Evolutionary conservation across 2,113 vertebrate genomes (phyloP), one percentile per base, ranked within the genome.

Genomic region (Eubucco bourcierii): DNA sequence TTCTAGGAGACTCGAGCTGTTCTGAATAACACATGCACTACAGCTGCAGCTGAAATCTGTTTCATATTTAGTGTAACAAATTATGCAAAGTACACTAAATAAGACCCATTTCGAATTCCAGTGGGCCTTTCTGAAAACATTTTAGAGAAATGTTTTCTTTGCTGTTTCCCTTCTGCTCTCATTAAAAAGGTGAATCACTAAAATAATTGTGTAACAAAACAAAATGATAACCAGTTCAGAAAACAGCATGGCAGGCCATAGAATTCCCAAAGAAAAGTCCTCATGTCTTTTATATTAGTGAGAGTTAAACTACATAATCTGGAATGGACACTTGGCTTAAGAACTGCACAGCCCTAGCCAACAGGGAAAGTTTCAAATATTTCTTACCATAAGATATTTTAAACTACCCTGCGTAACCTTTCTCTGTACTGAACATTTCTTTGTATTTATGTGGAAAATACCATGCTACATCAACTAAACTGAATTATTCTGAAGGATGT

Each of bases 51-150:
- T 86, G 55, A 88, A 96, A 95, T 97, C 97, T 97, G 98, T 87
- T 97, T 97, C 95, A 53, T 83, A 97, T 98, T 98, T 97, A 94
- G 94, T 90, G 94, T 87, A 73, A 97, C 95, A 93, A 96, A 97
- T 96, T 96, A 94, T 90, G 97, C 94, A 97, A 97, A 97, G 94
- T 92, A 95, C 93, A 93, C 94, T 87, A 95, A 96, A 96, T 94
- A 94, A 74, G 95, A 94, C 94, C 89, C 89, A 80, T 93, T 98
- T 96, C 87, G 93, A 97, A 96, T 95, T 96, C 96, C 97, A 94
- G 41, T 74, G 97, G 91, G 81, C 75, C 95, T 85, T 80, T 92
- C 90, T 94, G 87, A 95, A 96, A 92, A 96, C 37, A 87, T 95
- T 90, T 90, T 88, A 92, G 88, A 93, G 93, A 97, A 96, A 89